Evolutionary conservation across 2,888 invertebrate genomes (phyloP).

Genomic region (Idaea biselata): DNA sequence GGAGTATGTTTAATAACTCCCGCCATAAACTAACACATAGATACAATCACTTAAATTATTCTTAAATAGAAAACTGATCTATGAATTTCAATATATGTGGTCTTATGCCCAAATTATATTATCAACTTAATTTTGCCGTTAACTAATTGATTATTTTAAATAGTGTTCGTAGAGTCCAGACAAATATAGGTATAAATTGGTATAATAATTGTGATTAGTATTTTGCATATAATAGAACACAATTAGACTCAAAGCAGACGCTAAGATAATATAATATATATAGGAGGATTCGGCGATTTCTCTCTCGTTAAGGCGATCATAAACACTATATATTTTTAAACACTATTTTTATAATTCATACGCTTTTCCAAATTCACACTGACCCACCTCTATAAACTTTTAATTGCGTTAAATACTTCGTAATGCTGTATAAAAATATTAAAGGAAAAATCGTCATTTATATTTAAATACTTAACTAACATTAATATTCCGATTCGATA

Average conservation of each 20-base stretch:
- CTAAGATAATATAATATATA: slow-evolving; percentile 38
- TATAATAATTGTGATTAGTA: background rate
- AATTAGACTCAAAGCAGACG: slow-evolving; percentile 63
- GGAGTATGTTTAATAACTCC: slow-evolving; percentile 13
- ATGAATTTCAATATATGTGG: slow-evolving; percentile 7
- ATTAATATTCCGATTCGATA: slow-evolving; percentile 72
- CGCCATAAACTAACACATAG: slow-evolving; percentile 17
- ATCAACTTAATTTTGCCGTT: background rate
- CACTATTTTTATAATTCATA: background rate
- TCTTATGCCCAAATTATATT: background rate
- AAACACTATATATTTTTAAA: slow-evolving; percentile 56
- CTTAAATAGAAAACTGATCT: slow-evolving; percentile 7
- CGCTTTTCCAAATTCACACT: slow-evolving; percentile 71
- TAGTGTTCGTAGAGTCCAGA: background rate
- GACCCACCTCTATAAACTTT: slow-evolving; percentile 79
- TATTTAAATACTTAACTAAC: slow-evolving; percentile 70
- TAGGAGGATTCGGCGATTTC: slow-evolving; percentile 70
- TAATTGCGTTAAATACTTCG: slow-evolving; percentile 77
- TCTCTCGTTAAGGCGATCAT: slow-evolving; percentile 79
- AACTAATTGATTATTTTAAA: background rate
- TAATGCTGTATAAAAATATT: slow-evolving; percentile 81
- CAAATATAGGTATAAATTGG: slow-evolving; percentile 37
- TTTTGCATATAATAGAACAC: slow-evolving; percentile 39
- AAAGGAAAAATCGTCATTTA: slow-evolving; percentile 78
- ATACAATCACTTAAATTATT: slow-evolving; percentile 5